Base-by-base conservation (phyloP, 2,797 vertebrate species). In the Hyperoplus lanceolatus region DNA sequence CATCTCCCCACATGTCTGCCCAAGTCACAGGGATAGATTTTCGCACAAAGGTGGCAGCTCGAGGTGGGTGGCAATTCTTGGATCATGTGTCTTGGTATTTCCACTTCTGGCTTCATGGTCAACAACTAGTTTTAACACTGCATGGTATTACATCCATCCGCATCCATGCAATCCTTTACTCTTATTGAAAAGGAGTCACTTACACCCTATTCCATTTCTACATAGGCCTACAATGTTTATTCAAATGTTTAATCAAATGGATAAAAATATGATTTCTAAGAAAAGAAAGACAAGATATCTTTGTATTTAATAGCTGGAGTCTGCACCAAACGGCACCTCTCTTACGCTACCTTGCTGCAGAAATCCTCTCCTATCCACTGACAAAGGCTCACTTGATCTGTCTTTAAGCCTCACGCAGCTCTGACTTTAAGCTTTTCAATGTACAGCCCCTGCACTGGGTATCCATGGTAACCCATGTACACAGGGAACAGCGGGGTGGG, bases 391-490 rank as follows among this genome's bases (percentile, higher is more conserved):
- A 63, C 18, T 73, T 83, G 58, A 67, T 79, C 57, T 68, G 67
- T 65, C 65, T 66, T 38, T 57, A 51, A 83, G 42, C 68, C 63
- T 67, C 48, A 64, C 36, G 65, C 61, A 70, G 83, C 71, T 86
- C 83, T 92, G 83, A 90, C 85, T 87, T 43, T 80, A 80, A 63
- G 81, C 82, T 89, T 79, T 80, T 87, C 75, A 80, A 75, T 45
- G 66, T 68, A 14, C 77, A 86, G 80, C 79, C 69, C 72, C 91
- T 87, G 80, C 83, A 81, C 67, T 49, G 68, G 16, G 92, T 92
- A 75, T 92, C 93, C 89, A 93, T 94, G 86, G 92, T 82, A 89
- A 93, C 90, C 49, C 42, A 43, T 77, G 75, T 77, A 93, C 82
- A 94, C 91, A 93, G 80, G 79, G 86, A n/a, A 41, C 57, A 77